A percentile compares a stretch with the other conserved stretches of the same genome.
phyloP scores from a whole-genome alignment of 2,113 vertebrate species.

The Pan paniscus region DNA sequence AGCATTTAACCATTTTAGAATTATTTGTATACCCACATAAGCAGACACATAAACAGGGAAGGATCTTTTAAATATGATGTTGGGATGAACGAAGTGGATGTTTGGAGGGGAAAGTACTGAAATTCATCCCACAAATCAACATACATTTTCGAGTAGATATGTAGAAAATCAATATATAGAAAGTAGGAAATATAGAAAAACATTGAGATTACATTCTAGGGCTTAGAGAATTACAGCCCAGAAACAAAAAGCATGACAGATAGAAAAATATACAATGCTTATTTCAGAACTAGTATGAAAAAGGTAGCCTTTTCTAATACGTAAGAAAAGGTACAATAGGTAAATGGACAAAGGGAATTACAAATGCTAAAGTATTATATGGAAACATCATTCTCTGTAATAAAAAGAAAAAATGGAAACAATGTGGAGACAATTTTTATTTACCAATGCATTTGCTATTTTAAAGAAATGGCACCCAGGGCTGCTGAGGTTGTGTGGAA shows the following conservation, averaged over 20 bases:
- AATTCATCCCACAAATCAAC: neutral
- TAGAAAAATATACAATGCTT: neutral
- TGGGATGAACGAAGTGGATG: neutral
- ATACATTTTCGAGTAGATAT: neutral
- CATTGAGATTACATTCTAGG: neutral
- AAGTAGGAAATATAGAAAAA: neutral
- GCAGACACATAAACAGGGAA: neutral
- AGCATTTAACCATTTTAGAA: neutral
- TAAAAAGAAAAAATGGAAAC: neutral
- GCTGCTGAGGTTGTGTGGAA: neutral
- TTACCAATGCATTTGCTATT: neutral
- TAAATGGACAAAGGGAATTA: neutral
- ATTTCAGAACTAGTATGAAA: neutral
- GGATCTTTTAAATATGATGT: neutral
- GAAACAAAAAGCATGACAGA: neutral
- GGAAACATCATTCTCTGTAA: conserved; percentile 2
- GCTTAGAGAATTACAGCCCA: conserved; percentile 4
- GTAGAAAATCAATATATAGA: neutral
- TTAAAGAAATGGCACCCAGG: neutral
- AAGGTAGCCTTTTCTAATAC: neutral
- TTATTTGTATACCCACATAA: neutral
- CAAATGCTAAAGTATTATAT: neutral
- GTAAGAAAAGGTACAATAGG: neutral
- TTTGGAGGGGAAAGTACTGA: neutral
- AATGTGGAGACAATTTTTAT: neutral